Evolutionary conservation across 2,888 invertebrate genomes (phyloP).

Genomic region (Penaeus monodon): DNA sequence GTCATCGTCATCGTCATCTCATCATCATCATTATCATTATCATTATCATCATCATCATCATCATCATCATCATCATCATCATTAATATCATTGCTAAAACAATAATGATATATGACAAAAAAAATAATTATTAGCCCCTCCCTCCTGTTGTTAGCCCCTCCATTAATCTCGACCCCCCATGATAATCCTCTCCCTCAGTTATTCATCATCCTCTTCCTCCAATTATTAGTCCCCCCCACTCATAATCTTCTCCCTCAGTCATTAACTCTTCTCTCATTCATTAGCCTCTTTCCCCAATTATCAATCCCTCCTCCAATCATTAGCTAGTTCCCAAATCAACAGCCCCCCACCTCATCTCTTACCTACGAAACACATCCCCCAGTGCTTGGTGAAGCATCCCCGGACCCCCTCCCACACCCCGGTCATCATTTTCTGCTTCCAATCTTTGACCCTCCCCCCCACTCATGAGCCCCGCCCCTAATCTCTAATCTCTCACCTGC

Average conservation of each 20-base stretch:
- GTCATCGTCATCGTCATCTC: no score
- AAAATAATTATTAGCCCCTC: background rate
- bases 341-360: no score
- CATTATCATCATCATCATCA: background rate
- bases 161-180: background rate
- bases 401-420: no score
- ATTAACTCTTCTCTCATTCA: no score
- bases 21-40: background rate
- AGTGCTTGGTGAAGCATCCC: no score
- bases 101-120: background rate
- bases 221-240: no score
- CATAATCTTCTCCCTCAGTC: no score
- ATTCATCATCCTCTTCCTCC: constrained; percentile 53
- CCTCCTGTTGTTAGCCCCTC: background rate
- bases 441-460: background rate
- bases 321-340: no score
- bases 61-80: background rate
- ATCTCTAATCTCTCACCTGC: constrained; percentile 46
- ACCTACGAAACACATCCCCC: no score
- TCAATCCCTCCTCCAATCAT: no score
- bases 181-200: constrained; percentile 50
- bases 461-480: background rate
- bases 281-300: no score
- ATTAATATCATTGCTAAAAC: background rate
- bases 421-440: background rate